These are phyloP conservation scores for Tricholauxania praeusta DNA, from an alignment of 2,888 invertebrate genomes.

Conservation along the genomic window DNA sequence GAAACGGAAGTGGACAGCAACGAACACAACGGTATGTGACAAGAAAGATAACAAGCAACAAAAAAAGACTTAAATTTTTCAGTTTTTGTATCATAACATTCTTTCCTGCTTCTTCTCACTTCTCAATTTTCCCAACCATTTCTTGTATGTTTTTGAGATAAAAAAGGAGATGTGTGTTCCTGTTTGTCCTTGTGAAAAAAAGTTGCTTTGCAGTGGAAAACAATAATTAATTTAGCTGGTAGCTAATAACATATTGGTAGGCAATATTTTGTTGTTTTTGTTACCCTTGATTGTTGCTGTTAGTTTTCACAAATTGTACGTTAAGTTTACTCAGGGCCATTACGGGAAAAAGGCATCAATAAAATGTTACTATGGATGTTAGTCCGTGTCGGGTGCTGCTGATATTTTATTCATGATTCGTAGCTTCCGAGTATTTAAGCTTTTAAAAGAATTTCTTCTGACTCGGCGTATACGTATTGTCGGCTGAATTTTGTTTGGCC, in stretches of 20 bases:
- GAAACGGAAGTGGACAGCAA: slow-evolving; percentile 26
- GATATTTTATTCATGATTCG: not conserved
- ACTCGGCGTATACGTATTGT: no score
- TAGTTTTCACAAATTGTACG: not conserved
- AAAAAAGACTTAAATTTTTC: not conserved
- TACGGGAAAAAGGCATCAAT: no score
- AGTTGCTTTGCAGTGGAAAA: no score
- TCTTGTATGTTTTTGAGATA: no score
- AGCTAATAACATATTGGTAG: no score
- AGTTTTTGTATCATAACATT: no score
- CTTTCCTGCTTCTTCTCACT: no score
- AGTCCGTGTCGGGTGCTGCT: not conserved
- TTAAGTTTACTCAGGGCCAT: not conserved
- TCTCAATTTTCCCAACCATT: no score
- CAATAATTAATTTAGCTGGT: no score
- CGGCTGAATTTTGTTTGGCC: no score
- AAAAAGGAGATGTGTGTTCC: not conserved
- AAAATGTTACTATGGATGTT: not conserved
- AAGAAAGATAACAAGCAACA: not conserved
- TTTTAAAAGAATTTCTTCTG: not conserved
- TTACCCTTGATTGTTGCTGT: not conserved
- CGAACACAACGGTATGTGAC: slow-evolving; percentile 20
- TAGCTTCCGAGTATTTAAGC: not conserved
- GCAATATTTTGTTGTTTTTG: no score
- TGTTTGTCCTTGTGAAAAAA: not conserved